phyloP scores from a whole-genome alignment of 2,888 invertebrate genomes.

The Agonopterix arenella region DNA sequence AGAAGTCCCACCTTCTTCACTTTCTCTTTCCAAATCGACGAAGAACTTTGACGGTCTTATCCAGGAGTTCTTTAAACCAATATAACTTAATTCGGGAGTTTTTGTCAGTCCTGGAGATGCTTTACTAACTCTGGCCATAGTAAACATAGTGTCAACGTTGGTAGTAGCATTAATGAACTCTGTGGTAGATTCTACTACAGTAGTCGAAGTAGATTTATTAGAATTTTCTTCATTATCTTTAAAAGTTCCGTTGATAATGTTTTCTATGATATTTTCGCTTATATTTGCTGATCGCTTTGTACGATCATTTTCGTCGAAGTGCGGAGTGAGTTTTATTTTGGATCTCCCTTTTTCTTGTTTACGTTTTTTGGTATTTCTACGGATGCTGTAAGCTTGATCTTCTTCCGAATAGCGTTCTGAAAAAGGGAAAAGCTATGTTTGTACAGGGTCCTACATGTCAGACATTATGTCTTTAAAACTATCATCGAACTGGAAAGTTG shows the following conservation, averaged over 20 bases:
- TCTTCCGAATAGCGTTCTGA: no score
- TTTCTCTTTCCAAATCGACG: slow-evolving; percentile 16
- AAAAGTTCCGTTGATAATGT: slow-evolving; percentile 26
- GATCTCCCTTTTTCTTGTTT: slow-evolving; percentile 11
- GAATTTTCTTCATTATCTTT: slow-evolving; percentile 13
- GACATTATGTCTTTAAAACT: no score
- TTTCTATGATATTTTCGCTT: slow-evolving; percentile 29
- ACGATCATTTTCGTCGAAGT: slow-evolving; percentile 24
- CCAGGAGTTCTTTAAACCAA: no score
- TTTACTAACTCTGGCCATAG: no score
- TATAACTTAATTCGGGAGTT: no score
- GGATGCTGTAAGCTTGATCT: no score
- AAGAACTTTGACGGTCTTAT: slow-evolving; percentile 7
- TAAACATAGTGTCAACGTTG: no score
- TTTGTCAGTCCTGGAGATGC: no score
- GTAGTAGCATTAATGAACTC: no score
- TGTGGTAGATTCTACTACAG: slow-evolving; percentile 7
- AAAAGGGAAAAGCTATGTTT: no score
- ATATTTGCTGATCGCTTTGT: slow-evolving; percentile 28
- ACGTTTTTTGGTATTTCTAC: slow-evolving; percentile 10
- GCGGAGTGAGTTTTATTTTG: slow-evolving; percentile 9
- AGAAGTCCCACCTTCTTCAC: slow-evolving; percentile 38
- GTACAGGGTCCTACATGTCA: no score
- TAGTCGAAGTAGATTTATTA: slow-evolving; percentile 6
- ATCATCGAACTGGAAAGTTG: no score